phyloP scores from a whole-genome alignment of 2,888 invertebrate species.

The Scaptomyza parva region DNA sequence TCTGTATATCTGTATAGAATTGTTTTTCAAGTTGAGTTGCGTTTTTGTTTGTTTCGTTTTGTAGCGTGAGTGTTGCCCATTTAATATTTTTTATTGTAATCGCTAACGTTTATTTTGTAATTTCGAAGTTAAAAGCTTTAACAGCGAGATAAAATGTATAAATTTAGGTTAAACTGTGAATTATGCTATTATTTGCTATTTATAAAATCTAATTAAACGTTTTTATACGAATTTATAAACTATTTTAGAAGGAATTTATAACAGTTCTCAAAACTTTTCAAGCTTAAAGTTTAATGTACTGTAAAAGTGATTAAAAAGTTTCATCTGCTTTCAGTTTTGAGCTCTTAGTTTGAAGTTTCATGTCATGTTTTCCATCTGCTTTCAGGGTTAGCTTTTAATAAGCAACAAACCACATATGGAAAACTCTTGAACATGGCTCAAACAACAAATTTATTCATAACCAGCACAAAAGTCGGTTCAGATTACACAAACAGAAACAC shows the following conservation, averaged over 20 bases:
- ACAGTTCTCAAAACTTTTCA: not conserved
- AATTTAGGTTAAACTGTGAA: slow-evolving; percentile 1
- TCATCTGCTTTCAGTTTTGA: not conserved
- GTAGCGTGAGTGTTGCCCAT: slow-evolving; percentile 53
- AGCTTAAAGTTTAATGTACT: not conserved
- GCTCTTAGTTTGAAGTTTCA: no score
- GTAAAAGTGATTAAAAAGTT: not conserved
- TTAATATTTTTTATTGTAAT: slow-evolving; percentile 15
- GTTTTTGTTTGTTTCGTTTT: not conserved
- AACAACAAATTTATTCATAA: slow-evolving; percentile 26
- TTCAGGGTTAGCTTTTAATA: not conserved
- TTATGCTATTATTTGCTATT: not conserved
- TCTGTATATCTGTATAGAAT: no score
- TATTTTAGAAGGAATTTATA: no score
- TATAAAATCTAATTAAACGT: not conserved
- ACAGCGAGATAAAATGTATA: slow-evolving; percentile 21
- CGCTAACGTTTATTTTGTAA: slow-evolving; percentile 53
- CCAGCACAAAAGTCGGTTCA: slow-evolving; percentile 35
- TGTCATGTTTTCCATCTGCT: not conserved
- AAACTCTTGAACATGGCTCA: slow-evolving; percentile 31
- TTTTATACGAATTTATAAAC: not conserved
- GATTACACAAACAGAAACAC: slow-evolving; percentile 42
- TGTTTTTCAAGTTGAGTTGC: slow-evolving; percentile 15
- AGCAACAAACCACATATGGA: slow-evolving; percentile 44
- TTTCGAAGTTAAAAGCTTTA: slow-evolving; percentile 50